Base-by-base conservation (phyloP, 23 tunicate species). In the Styela clava region DNA sequence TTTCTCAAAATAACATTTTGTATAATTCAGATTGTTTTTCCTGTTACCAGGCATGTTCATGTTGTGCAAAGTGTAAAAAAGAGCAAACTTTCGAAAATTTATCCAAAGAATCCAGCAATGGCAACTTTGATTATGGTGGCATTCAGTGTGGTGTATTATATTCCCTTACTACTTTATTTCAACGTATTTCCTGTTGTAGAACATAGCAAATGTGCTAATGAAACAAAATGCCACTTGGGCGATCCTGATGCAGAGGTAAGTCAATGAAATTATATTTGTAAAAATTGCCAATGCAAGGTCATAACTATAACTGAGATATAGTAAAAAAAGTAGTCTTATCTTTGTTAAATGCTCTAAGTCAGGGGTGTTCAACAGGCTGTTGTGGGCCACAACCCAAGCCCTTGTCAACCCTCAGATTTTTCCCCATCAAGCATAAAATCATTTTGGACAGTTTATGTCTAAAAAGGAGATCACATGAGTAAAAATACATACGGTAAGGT, bases 161-260 rank as follows among this genome's bases (percentile, higher is more conserved):
- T 83, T 31, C 86, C 86, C 5, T 20, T 83, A 65, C 19, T 20
- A 30, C 32, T 73, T 23, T 34, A 34, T 56, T 83, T 83, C 74
- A 61, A 83, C 28, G 71, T 73, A 24, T 73, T 61, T 28, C 36
- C 56, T 25, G 86, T 74, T 33, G 28, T 73, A 7, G 52, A 74
- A 1, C n/a, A n/a, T n/a, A 33, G 61, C 37, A 16, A 61, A 61
- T 83, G 86, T 56, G 26, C 51, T 20, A 56, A 71, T 24, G 35
- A 69, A 25, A 76, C 81, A 26, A n/a, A 44, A 52, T 76, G 81
- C 31, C 37, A 33, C 1, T 37, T 76, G 81, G 65, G 65, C 12
- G 65, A 2, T 27, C 30, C 1, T 19, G 44, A 76, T 52, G 31
- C 2, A 36, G 22, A 36, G 7, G 81, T 76, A 52, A 34, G 80